Evolutionary conservation across 1,140 invertebrate species (phyloP).

Genomic region (Apis florea): DNA sequence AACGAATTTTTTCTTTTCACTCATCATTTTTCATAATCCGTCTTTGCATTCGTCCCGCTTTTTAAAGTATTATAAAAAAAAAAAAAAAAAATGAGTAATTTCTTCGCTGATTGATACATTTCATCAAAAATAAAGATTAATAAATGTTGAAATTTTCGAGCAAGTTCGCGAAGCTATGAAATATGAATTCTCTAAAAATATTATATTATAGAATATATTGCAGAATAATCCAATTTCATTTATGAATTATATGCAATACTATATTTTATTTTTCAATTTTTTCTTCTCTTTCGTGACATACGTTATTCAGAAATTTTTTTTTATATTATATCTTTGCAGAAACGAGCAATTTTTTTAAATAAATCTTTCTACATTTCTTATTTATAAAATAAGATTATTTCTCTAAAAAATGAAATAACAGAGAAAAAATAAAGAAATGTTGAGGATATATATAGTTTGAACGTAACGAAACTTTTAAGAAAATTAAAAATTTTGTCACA

Average conservation of each 20-base stretch:
- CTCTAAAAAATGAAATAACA: too few relatives aligned
- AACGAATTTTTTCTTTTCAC: constrained; percentile 4
- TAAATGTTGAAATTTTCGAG: background rate
- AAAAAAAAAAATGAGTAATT: background rate
- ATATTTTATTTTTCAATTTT: background rate
- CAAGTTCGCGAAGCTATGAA: too few relatives aligned
- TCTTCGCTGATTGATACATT: background rate
- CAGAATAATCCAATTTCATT: background rate
- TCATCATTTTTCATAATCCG: constrained; percentile 9
- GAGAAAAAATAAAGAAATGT: too few relatives aligned
- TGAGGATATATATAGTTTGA: too few relatives aligned
- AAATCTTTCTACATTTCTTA: too few relatives aligned
- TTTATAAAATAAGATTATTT: too few relatives aligned
- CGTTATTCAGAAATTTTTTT: too few relatives aligned
- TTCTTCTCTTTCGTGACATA: too few relatives aligned
- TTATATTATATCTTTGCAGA: too few relatives aligned
- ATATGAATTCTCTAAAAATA: background rate
- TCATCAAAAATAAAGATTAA: background rate
- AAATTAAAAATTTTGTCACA: too few relatives aligned
- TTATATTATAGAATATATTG: background rate
- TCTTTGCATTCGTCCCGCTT: background rate
- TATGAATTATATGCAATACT: background rate
- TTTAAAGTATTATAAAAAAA: background rate
- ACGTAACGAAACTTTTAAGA: too few relatives aligned
- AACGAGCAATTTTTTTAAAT: too few relatives aligned